Evolutionary conservation across 2,113 vertebrate species (phyloP), one percentile per base, ranked within the genome.

Genomic region (Numida meleagris): DNA sequence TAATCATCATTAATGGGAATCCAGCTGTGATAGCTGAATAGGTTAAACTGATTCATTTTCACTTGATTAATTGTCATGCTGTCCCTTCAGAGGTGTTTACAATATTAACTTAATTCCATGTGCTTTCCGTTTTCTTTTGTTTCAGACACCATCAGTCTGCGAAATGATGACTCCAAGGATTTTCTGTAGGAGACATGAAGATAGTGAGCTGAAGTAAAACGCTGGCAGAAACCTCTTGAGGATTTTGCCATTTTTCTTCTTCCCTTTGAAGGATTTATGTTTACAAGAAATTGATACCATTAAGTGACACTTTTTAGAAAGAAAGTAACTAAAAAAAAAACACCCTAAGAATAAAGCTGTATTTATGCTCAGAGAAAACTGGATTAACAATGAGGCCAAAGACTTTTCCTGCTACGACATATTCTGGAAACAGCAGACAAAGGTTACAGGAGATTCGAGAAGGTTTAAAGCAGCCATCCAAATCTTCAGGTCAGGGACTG

Each of bases 401-500:
- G 98, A 99, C 99, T 88, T 99, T 99, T 96, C 99, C 99, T 67
- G 98, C 99, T 58, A 99, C 99, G 0, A 98, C 99, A 1, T 99
- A 99, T 62, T 98, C 99, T 97, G 99, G 99, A 97, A 99, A 99
- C 98, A 98, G 99, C 71, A 98, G 99, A 53, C 99, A 99, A 93
- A 97, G 99, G 85, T 96, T 99, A 68, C 99, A 99, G 96, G 99
- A 99, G 96, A 99, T 99, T 91, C 99, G 99, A 50, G 99, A 99
- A 96, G 99, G 99, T 68, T 97, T 99, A 92, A 99, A 99, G 95
- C 99, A 99, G 96, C 99, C 99, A 2, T 97, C 98, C 94, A 99
- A 99, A 96, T 97, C 98, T 94, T 97, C 98, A 48, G 97, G 98
- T 95, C 99, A 98, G 95, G 98, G 98, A 3, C 97, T 98, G 66